Conservation (phyloP, 2,797 vertebrate genomes). For the Neopelma chrysocephalum region DNA sequence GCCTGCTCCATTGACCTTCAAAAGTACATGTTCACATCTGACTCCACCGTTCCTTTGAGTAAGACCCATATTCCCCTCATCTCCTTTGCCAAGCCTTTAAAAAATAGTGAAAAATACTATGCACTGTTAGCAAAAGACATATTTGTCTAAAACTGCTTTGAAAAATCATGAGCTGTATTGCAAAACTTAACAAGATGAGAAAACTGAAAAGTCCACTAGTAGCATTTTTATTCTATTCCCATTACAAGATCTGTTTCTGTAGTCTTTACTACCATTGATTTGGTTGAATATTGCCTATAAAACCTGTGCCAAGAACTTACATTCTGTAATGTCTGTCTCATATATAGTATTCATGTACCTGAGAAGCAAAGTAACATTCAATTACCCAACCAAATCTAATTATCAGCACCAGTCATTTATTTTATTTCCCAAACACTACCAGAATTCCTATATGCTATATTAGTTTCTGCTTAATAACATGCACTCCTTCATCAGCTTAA, state of each 20-base stretch:
- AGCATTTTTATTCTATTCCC: neutral
- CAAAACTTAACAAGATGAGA: neutral
- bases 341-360: neutral
- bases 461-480: slow-evolving; percentile 25
- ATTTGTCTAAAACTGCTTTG: neutral
- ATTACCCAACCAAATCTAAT: slow-evolving; percentile 1
- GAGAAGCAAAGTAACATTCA: slow-evolving; percentile 6
- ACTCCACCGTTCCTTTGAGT: neutral
- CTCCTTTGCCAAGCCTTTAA: neutral
- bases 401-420: neutral
- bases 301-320: neutral
- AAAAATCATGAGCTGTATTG: neutral
- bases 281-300: neutral
- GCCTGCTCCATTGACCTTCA: neutral
- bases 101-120: neutral
- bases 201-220: neutral
- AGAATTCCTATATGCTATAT: neutral
- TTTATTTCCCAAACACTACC: neutral
- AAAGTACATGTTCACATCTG: neutral
- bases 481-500: neutral
- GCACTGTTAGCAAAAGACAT: neutral
- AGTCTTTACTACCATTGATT: neutral
- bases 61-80: neutral
- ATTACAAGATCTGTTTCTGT: neutral
- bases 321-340: neutral